phyloP scores from a whole-genome alignment of 2,797 vertebrate genomes.

The Carcharodon carcharias region DNA sequence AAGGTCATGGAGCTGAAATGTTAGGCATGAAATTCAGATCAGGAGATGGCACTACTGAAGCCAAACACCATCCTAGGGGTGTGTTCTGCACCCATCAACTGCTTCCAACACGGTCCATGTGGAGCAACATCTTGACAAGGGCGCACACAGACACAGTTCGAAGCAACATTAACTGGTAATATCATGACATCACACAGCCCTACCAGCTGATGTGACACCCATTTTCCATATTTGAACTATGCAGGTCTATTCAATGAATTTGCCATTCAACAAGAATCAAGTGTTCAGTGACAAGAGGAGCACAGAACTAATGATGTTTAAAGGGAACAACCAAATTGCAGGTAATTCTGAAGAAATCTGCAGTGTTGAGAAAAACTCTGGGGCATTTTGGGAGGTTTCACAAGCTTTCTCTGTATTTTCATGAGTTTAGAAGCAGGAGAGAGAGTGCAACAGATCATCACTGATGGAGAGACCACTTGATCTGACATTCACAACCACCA shows the following conservation, averaged over 20 bases:
- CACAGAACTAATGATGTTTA: neutral
- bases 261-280: neutral
- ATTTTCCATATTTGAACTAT: neutral
- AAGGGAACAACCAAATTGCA: neutral
- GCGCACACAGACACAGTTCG: too few species aligned
- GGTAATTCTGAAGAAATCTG: neutral
- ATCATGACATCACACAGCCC: neutral
- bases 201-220: neutral
- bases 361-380: too few species aligned
- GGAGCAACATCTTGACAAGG: neutral
- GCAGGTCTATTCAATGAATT: neutral
- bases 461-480: too few species aligned
- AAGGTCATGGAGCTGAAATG: neutral
- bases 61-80: neutral
- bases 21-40: neutral
- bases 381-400: too few species aligned
- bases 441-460: too few species aligned
- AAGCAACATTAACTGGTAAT: neutral
- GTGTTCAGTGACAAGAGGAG: neutral
- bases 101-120: neutral
- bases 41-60: neutral
- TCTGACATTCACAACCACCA: too few species aligned
- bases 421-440: too few species aligned
- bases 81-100: neutral
- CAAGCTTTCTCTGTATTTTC: too few species aligned